Evolutionary conservation across 2,888 invertebrate genomes (phyloP), one percentile per base, ranked within the genome.

Genomic region (Polyommatus icarus): DNA sequence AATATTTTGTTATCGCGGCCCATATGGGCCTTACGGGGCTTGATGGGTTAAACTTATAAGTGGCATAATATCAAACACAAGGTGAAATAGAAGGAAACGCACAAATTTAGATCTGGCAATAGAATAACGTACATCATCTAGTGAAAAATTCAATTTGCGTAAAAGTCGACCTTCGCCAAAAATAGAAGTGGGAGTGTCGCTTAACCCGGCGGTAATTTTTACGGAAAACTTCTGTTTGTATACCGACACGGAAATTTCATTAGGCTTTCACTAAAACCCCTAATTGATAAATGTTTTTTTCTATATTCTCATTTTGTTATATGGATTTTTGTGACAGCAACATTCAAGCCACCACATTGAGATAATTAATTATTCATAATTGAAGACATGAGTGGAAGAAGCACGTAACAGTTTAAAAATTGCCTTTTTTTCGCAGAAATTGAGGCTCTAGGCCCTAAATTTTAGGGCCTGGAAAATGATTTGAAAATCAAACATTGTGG

Each of bases 131-230:
- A 72, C 67, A 32, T 24, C 29, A 50, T 75, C 6, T 15, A 24
- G 4, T 50, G 50, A 75, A 75, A 75, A 75, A 75, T 54, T 18
- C 54, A 54, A 75, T 75, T 75, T 75, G 54, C 75, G 75, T 29
- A 75, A 18, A 75, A 75, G 15, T 75, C 18, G 54, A 54, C 75
- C 75, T 75, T 75, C 24, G 54, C 46, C 75, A 29, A 15, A 75
- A 75, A 75, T 75, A 75, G 75, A 75, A 75, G 24, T 75, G 18
- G 73, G 73, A 46, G 54, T 29, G 50, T 75, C 54, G 50, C 54
- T 32, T 54, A 29, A 50, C 50, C 50, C 54, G 29, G 29, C 46
- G 73, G 72, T 46, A 72, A 72, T 15, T 12, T 72, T 72, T 8
- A 24, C 20, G 29, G 67, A 67, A 29, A 67, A 6, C 24, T 29